These are phyloP conservation scores for Pseudonaja textilis DNA, from an alignment of 2,113 vertebrate species.

Conservation along the genomic window DNA sequence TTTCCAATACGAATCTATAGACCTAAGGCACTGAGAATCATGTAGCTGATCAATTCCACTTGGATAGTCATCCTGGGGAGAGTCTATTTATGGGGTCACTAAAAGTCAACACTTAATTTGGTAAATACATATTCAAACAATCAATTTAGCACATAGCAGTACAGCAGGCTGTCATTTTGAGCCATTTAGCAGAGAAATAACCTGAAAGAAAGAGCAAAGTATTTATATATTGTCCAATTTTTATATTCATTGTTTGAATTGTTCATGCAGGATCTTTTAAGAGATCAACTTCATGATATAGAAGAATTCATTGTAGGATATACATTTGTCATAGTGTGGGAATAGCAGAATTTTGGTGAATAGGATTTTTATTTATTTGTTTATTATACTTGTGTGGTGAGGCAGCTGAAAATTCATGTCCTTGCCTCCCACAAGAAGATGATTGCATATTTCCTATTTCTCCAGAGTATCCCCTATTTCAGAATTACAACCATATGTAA, in stretches of 20 bases:
- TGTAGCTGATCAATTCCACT: slow-evolving; percentile 42
- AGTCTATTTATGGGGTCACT: too few relatives aligned
- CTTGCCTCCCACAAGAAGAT: not conserved
- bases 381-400: not conserved
- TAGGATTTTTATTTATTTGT: not conserved
- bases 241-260: not conserved
- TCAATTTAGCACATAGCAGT: slow-evolving; percentile 22
- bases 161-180: slow-evolving; percentile 33
- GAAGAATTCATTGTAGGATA: not conserved
- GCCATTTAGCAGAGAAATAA: slow-evolving; percentile 6
- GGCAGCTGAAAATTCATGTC: not conserved
- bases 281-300: not conserved
- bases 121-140: not conserved
- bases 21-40: slow-evolving; percentile 24
- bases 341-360: not conserved
- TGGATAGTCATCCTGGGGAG: slow-evolving; percentile 2
- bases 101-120: not conserved
- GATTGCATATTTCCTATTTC: not conserved
- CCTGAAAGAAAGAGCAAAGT: slow-evolving; percentile 28
- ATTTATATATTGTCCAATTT: not conserved
- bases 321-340: not conserved
- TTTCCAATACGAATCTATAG: slow-evolving; percentile 44
- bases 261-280: not conserved
- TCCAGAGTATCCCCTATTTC: not conserved
- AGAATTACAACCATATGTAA: not conserved